Conservation (phyloP, 2,113 vertebrate genomes). For the Tachycineta bicolor region DNA sequence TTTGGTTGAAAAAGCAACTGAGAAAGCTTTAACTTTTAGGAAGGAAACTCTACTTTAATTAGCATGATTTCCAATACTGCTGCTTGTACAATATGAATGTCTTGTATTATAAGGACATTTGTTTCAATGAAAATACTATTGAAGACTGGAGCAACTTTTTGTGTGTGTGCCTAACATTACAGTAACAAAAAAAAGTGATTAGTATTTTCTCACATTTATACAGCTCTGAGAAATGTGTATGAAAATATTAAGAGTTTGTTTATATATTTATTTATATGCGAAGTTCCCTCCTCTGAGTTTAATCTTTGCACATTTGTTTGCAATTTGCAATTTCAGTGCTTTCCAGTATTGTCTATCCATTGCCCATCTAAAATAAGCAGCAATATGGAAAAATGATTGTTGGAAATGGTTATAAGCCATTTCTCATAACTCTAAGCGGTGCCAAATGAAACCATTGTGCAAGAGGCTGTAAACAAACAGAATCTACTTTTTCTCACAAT, state of each 20-base stretch:
- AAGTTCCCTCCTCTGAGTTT: neutral
- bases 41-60: conserved; percentile 12
- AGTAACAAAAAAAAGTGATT: neutral
- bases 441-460: conserved; percentile 12
- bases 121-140: neutral
- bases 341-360: neutral
- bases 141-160: neutral
- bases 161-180: neutral
- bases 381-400: conserved; percentile 7
- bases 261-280: neutral
- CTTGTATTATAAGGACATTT: neutral
- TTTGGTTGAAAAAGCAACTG: neutral
- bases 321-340: neutral
- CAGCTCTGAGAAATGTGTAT: neutral
- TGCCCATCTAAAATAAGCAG: conserved; percentile 23
- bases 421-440: neutral
- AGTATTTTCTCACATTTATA: neutral
- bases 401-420: neutral
- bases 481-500: conserved; percentile 34
- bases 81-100: neutral
- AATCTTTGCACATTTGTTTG: neutral
- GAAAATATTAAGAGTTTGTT: neutral
- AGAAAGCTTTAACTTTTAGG: neutral
- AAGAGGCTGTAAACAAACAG: conserved; percentile 42
- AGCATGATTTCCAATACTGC: conserved; percentile 1